Percentiles rank a stretch among this genome's conserved stretches.
Evolutionary conservation across 2,888 invertebrate genomes (phyloP).

Genomic region (Amphipyra berbera): DNA sequence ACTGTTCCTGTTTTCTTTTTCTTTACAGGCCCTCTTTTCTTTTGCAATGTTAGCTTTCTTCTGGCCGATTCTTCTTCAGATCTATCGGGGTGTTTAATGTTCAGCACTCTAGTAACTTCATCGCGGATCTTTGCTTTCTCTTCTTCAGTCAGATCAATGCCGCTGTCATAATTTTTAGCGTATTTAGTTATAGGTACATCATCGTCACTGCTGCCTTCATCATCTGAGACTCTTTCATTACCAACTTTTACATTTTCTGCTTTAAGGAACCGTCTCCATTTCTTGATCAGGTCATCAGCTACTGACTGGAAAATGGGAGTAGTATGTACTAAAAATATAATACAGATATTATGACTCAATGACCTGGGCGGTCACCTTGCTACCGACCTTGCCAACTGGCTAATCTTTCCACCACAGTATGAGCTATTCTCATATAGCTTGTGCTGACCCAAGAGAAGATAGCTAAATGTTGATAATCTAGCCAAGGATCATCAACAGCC

Average conservation of each 20-base stretch:
- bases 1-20: conserved; percentile 47
- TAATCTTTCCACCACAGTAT: too few species aligned
- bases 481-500: too few species aligned
- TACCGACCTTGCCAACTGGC: too few species aligned
- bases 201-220: conserved; percentile 75
- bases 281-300: conserved; percentile 71
- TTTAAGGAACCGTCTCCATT: conserved; percentile 71
- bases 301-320: conserved; percentile 67
- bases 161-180: conserved; percentile 70
- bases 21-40: conserved; percentile 34
- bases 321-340: background rate
- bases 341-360: too few species aligned
- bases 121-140: conserved; percentile 71
- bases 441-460: too few species aligned
- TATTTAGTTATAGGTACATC: conserved; percentile 81
- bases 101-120: conserved; percentile 72
- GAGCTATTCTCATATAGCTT: too few species aligned
- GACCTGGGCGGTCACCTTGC: too few species aligned
- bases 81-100: conserved; percentile 37
- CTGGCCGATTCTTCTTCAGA: conserved; percentile 36
- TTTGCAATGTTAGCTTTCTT: conserved; percentile 16
- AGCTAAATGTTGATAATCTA: too few species aligned
- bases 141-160: conserved; percentile 74
- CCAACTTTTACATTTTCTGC: conserved; percentile 56
- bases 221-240: conserved; percentile 1